These are phyloP conservation scores for Trisateles emortualis DNA, from an alignment of 2,888 invertebrate genomes.

Conservation along the genomic window DNA sequence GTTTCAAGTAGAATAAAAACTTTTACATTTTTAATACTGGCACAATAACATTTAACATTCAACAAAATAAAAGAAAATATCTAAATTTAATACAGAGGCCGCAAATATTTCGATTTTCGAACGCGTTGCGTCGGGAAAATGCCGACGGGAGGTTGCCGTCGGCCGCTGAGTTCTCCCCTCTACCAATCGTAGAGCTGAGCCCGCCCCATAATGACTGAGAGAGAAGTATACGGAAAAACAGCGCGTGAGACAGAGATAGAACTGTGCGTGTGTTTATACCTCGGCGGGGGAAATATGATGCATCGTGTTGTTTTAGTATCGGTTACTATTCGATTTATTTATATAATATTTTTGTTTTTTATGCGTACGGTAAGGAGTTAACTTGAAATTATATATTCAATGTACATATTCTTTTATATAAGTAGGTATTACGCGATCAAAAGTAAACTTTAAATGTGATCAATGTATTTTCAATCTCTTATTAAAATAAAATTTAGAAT, in stretches of 20 bases:
- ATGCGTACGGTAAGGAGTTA: constrained; percentile 70
- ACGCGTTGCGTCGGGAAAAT: constrained; percentile 81
- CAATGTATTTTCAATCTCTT: background rate
- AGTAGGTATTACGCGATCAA: background rate
- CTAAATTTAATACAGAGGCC: constrained; percentile 27
- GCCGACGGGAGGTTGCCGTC: constrained; percentile 81
- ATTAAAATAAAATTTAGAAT: background rate
- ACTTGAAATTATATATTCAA: constrained; percentile 54
- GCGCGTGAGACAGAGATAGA: constrained; percentile 56
- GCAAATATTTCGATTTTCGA: constrained; percentile 72
- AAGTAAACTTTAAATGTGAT: background rate
- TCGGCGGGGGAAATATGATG: constrained; percentile 81
- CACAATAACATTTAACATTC: background rate
- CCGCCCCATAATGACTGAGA: constrained; percentile 72
- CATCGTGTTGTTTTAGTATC: constrained; percentile 85
- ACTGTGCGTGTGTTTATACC: constrained; percentile 75
- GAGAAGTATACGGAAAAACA: constrained; percentile 62
- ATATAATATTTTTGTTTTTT: constrained; percentile 68
- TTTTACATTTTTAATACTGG: background rate
- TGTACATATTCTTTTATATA: constrained; percentile 6
- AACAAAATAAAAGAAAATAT: constrained; percentile 12
- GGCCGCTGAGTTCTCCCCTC: constrained; percentile 75
- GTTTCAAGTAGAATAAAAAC: background rate
- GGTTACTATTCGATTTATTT: constrained; percentile 81
- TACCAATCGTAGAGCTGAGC: constrained; percentile 76